Evolutionary conservation across 1,140 invertebrate species (phyloP).

Genomic region (Zaprionus kolodkinae): DNA sequence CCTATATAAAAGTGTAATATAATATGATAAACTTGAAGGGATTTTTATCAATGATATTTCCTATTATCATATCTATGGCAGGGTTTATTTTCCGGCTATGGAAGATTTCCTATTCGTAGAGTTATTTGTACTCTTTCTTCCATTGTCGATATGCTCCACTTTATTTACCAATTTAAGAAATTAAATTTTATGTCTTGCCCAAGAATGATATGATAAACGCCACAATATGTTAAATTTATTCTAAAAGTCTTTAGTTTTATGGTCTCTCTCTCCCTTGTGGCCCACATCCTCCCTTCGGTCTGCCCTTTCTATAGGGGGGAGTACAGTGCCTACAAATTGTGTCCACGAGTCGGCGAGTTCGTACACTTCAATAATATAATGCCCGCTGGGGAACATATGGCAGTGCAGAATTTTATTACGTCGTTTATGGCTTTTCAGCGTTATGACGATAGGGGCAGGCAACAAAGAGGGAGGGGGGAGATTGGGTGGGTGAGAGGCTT

Average conservation of each 20-base stretch:
- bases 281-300: conserved; percentile 1
- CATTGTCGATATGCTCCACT: background rate
- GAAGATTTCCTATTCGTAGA: conserved; percentile 12
- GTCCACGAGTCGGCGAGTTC: conserved; percentile 44
- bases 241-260: conserved; percentile 81
- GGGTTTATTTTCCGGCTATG: background rate
- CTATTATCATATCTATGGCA: background rate
- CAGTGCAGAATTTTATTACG: conserved; percentile 82
- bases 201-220: conserved; percentile 75
- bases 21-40: no score
- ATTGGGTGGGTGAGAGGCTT: background rate
- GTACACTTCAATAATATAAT: conserved; percentile 75
- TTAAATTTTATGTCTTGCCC: conserved; percentile 61
- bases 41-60: background rate
- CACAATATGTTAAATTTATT: conserved; percentile 79
- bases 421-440: conserved; percentile 80
- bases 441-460: conserved; percentile 60
- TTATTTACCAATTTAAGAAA: conserved; percentile 74
- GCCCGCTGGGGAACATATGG: conserved; percentile 81
- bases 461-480: background rate
- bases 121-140: background rate
- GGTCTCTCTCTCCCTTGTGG: conserved; percentile 26
- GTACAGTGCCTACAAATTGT: conserved; percentile 66
- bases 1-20: no score
- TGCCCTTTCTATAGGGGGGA: background rate